Percentiles rank a stretch among this genome's conserved stretches.
Conservation (phyloP, 2,888 invertebrate species). For the Monopis laevigella region DNA sequence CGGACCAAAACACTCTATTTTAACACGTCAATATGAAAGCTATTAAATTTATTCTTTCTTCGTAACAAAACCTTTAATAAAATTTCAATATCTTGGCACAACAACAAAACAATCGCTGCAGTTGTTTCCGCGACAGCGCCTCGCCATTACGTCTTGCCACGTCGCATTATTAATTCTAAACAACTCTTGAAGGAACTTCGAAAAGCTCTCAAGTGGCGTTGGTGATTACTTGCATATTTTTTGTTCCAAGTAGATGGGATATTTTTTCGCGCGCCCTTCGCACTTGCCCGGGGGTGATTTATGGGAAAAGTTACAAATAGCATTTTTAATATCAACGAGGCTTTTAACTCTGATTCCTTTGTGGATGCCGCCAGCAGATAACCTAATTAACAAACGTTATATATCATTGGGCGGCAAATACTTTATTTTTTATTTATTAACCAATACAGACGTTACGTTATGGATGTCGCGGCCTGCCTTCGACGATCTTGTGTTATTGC, state of each 20-base stretch:
- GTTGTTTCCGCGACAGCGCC: constrained; percentile 9
- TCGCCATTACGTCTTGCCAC: constrained; percentile 17
- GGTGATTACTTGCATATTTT: constrained; percentile 64
- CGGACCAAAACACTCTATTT: no score
- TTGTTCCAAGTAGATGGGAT: constrained; percentile 26
- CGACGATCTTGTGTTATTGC: constrained; percentile 26
- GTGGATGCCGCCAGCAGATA: constrained; percentile 58
- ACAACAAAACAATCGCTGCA: constrained; percentile 12
- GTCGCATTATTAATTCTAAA: constrained; percentile 52
- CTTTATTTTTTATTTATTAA: constrained; percentile 48
- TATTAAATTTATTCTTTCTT: no score
- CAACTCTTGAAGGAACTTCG: constrained; percentile 40
- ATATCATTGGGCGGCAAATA: constrained; percentile 54
- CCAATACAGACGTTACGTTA: constrained; percentile 27
- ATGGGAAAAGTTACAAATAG: constrained; percentile 58
- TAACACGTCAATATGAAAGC: no score
- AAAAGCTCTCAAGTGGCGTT: constrained; percentile 59
- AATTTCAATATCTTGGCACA: constrained; percentile 12
- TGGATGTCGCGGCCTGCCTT: constrained; percentile 26
- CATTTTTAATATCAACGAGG: constrained; percentile 62
- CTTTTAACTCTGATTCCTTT: constrained; percentile 48
- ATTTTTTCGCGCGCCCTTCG: constrained; percentile 41
- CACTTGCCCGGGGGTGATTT: constrained; percentile 58
- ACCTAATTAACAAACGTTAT: constrained; percentile 65
- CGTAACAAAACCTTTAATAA: constrained; percentile 6